Evolutionary conservation across 2,888 invertebrate species (phyloP).

Genomic region (Dysmachus trigonus): DNA sequence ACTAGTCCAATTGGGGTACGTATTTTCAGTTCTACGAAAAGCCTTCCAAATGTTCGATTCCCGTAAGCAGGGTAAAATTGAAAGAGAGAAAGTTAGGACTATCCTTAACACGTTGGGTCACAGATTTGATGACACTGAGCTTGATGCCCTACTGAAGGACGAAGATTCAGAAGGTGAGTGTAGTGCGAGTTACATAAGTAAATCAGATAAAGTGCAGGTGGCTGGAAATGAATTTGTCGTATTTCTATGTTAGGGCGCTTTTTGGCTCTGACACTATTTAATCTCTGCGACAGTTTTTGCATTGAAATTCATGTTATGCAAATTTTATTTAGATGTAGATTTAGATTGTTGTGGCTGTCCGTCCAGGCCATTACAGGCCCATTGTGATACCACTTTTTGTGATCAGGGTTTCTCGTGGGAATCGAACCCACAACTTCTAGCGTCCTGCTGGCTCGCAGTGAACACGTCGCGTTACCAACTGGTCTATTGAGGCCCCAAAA

Average conservation of each 20-base stretch:
- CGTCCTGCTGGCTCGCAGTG: too few species aligned
- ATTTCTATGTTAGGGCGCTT: not conserved
- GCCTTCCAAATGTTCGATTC: slow-evolving; percentile 89
- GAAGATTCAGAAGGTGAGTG: slow-evolving; percentile 80
- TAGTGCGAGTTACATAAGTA: not conserved
- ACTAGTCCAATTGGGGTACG: not conserved
- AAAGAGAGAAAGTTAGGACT: slow-evolving; percentile 81
- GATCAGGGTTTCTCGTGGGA: too few species aligned
- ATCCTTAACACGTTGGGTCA: slow-evolving; percentile 84
- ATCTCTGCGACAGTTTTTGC: not conserved
- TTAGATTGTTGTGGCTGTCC: too few species aligned
- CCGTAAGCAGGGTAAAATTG: slow-evolving; percentile 78
- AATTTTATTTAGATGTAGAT: too few species aligned
- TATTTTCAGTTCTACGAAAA: slow-evolving; percentile 74
- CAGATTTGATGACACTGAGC: slow-evolving; percentile 79
- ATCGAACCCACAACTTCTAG: too few species aligned
- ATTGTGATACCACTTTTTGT: too few species aligned
- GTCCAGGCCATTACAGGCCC: too few species aligned
- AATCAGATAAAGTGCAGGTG: not conserved
- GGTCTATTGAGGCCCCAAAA: too few species aligned
- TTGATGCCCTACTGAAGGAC: slow-evolving; percentile 79
- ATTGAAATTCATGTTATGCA: slow-evolving; percentile 18
- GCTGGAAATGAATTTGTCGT: not conserved
- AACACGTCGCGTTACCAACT: too few species aligned
- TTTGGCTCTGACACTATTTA: not conserved